Evolutionary conservation across 2,113 vertebrate species (phyloP), one percentile per base, ranked within the genome.

Genomic region (Prolemur simus): DNA sequence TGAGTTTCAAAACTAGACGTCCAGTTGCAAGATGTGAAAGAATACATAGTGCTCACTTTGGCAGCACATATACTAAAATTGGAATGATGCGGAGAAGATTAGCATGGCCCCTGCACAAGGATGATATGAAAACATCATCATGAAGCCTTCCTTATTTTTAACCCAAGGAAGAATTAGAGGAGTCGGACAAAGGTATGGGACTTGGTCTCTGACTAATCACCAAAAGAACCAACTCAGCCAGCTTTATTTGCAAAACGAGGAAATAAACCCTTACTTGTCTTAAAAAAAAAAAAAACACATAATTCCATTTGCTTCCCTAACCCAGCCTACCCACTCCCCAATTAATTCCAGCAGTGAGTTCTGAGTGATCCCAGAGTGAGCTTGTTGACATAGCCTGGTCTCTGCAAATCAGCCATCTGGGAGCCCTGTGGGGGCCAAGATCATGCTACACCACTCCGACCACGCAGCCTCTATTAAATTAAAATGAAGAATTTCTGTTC

Each of bases 1-100:
- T 58, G 66, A 71, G 37, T 92, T 96, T 88, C 88, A 68, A 82
- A 96, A 54, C 88, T 49, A 71, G 34, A 95, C 39, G 54, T 83
- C 21, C 47, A 42, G 68, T 80, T 63, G 13, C 37, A 60, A 68
- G 47, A 91, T 58, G 54, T 74, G 56, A 80, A 96, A 91, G 56
- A 91, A 91, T 63, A 60, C 29, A 11, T 29, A 29, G 27, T 63
- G 58, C 58, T 63, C 10, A 63, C 58, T 63, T 63, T 10, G 58
- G 58, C 25, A 63, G 58, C 25, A 63, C 58, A 63, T 63, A 63
- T 63, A 29, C 58, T 63, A 63, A 63, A 29, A 27, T 63, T 63
- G 58, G 58, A 63, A 29, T 29, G 58, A 63, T 63, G 58, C 58
- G 29, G 58, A 29, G 54, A 56, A 56, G 58, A 63, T 63, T 27